These are phyloP conservation scores for Coronaproctus castanopsis DNA, from an alignment of 2,888 invertebrate species.

Conservation along the genomic window DNA sequence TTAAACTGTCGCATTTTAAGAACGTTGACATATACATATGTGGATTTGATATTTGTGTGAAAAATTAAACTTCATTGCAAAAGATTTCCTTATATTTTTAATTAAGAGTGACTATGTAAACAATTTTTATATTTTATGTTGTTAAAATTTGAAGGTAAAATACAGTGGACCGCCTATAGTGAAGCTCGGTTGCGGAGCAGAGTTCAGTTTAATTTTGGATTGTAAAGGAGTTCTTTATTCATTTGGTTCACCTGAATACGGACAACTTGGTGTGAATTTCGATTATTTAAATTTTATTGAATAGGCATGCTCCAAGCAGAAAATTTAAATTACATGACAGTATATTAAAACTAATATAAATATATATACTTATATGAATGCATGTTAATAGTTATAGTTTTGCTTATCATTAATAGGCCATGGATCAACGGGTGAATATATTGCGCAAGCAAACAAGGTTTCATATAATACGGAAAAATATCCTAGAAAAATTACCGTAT, in stretches of 20 bases:
- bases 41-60: too few relatives aligned
- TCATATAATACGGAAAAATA: slow-evolving; percentile 66
- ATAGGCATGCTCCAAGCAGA: not conserved
- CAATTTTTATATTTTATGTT: too few relatives aligned
- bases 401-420: slow-evolving; percentile 37
- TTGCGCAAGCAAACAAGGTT: slow-evolving; percentile 70
- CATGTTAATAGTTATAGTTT: not conserved
- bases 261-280: slow-evolving; percentile 52
- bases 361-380: not conserved
- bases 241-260: slow-evolving; percentile 82
- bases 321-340: not conserved
- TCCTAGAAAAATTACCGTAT: slow-evolving; percentile 66
- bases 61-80: too few relatives aligned
- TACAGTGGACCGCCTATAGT: slow-evolving; percentile 63
- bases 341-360: not conserved
- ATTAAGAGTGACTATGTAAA: too few relatives aligned
- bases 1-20: too few relatives aligned
- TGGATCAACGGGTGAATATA: slow-evolving; percentile 87
- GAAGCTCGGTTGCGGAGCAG: slow-evolving; percentile 75
- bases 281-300: not conserved
- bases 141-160: too few relatives aligned
- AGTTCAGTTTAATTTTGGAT: slow-evolving; percentile 79
- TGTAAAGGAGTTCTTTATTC: slow-evolving; percentile 72
- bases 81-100: too few relatives aligned
- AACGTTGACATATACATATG: too few relatives aligned